Evolutionary conservation across 2,888 invertebrate genomes (phyloP), one percentile per base, ranked within the genome.

Genomic region (Oxycera nigricornis): DNA sequence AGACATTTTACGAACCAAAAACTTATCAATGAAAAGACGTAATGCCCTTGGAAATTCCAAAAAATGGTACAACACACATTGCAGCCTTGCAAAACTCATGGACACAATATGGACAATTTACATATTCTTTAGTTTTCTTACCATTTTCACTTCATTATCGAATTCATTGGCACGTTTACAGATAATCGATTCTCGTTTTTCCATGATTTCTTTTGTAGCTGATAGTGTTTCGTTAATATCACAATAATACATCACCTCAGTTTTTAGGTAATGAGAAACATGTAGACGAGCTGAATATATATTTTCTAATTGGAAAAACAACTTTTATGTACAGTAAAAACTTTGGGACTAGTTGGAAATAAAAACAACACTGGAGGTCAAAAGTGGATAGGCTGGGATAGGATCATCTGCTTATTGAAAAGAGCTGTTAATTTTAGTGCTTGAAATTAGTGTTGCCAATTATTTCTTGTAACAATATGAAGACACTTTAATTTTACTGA

Each of bases 31-130:
- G n/a, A 73, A 50, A 50, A 52, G 41, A 76, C 80, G 81, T 82
- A 82, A 82, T 82, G 82, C 82, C 81, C 81, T 80, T 81, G 80
- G 81, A 81, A 81, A 81, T 81, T 82, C 79, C 81, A 81, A 82
- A 81, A 80, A 81, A 81, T 81, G 80, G 80, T 81, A 81, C 81
- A 81, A 79, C 78, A 80, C 79, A 77, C 59, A 55, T 55, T 55
- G 24, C 1, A 0, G 4, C 14, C 17, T 14, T 46, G 46, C 20
- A 17, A 50, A 24, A 22, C 22, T 67, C 14, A 31, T 35, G 2
- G 17, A 20, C 11, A 24, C 26, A 22, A 0, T 22, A 22, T 17
- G 4, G 26, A 59, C 26, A 22, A 9, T 1, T 39, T 39, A 39
- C 14, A 9, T 39, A 39, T 9, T 1, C 14, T 39, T 39, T 39